phyloP scores from a whole-genome alignment of 2,888 invertebrate species.

The Clitarchus hookeri region DNA sequence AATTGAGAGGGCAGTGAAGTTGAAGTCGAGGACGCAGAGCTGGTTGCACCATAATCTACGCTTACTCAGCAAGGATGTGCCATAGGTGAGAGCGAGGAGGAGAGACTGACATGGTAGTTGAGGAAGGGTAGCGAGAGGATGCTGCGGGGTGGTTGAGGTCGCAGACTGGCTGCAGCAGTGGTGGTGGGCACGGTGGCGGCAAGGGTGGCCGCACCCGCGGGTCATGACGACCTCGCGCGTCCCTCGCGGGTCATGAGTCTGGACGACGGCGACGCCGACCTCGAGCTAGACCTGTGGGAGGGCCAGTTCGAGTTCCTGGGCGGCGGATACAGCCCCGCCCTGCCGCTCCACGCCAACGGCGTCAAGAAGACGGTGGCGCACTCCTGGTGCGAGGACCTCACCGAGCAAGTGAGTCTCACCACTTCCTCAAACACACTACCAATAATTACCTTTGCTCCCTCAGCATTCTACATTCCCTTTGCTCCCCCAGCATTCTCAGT shows the following conservation, averaged over 20 bases:
- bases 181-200: background rate
- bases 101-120: too few species aligned
- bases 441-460: background rate
- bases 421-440: too few species aligned
- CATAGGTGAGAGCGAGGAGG: too few species aligned
- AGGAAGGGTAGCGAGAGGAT: background rate
- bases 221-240: background rate
- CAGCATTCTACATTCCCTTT: background rate
- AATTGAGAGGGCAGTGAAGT: too few species aligned
- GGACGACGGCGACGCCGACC: conserved; percentile 54
- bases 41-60: too few species aligned
- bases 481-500: too few species aligned
- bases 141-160: background rate
- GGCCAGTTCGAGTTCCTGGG: conserved; percentile 87
- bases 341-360: conserved; percentile 53
- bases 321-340: background rate
- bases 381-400: conserved; percentile 64
- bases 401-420: conserved; percentile 62
- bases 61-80: too few species aligned
- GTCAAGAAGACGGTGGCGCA: conserved; percentile 62
- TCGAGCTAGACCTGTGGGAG: conserved; percentile 88
- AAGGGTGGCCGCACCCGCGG: background rate
- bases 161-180: background rate
- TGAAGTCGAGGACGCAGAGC: too few species aligned
- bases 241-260: conserved; percentile 38